These are phyloP conservation scores for Synodontis membranacea DNA, from an alignment of 2,113 vertebrate species.

Conservation along the genomic window DNA sequence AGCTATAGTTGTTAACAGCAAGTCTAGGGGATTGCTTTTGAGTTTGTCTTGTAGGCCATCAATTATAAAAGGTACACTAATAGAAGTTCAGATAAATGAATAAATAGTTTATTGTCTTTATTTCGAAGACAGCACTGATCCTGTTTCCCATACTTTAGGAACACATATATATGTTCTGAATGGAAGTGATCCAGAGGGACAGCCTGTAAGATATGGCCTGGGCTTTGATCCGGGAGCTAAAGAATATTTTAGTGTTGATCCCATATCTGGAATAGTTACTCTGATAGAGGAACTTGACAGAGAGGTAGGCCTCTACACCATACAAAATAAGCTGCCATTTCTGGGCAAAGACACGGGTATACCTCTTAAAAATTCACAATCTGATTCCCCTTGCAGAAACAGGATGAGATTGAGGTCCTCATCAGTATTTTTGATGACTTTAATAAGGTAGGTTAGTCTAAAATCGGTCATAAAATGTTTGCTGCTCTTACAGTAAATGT, in stretches of 20 bases:
- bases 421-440: conserved; percentile 92
- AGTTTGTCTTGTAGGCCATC: background rate
- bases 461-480: background rate
- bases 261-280: conserved; percentile 83
- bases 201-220: conserved; percentile 84
- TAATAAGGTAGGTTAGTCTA: conserved; percentile 81
- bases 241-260: conserved; percentile 83
- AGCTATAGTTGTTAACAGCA: background rate
- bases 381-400: conserved; percentile 70
- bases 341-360: background rate
- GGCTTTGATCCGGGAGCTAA: conserved; percentile 83
- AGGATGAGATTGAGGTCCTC: conserved; percentile 87
- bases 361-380: background rate
- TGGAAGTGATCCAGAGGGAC: conserved; percentile 90
- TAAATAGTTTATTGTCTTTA: background rate
- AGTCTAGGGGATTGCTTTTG: background rate
- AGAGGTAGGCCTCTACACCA: conserved; percentile 77
- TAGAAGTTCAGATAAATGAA: background rate
- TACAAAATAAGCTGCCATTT: background rate
- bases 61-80: background rate
- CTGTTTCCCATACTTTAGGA: conserved; percentile 68
- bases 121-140: background rate
- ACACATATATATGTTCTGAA: conserved; percentile 90
- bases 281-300: conserved; percentile 87
- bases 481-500: background rate